Base-by-base conservation (phyloP, 1,140 invertebrate species). In the Aphaenogaster ashmeadi region DNA sequence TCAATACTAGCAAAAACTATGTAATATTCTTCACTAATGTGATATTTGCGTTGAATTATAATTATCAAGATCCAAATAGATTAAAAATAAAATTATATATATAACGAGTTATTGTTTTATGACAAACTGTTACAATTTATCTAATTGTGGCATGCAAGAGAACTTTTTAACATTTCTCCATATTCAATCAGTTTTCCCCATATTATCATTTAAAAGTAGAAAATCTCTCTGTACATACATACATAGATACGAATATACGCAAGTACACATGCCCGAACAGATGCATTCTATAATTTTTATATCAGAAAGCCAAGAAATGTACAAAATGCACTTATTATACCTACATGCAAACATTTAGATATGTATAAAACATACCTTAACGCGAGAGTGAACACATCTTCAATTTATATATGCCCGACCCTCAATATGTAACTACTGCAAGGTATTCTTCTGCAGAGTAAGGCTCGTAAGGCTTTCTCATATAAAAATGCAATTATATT, bases 231-330 rank as follows among this genome's bases (percentile, higher is more conserved):
- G 47, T 85, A 85, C 74, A 91, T 91, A 91, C 87, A 91, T 89
- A 90, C 87, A 90, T 90, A 90, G 79, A 87, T 88, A 89, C 89
- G 89, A 41, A 81, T 56, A 80, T 87, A 84, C 15, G 56, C 41
- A 81, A 18, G 36, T 87, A 79, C 47, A 69, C 27, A 21, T 67
- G 69, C 50, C 41, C 41, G 27, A 67, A 44, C 15, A 38, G 52
- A 91, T 91, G 85, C 66, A 85, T 81, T 89, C 71, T 75, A 86
- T 88, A 89, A 87, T 91, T 89, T 88, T 91, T 91, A 91, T 84
- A 91, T 89, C 47, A 91, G 88, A 89, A 91, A 91, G 88, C 90
- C 89, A 66, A 79, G 60, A 87, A 87, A 84, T 91, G 75, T 89
- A 91, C 75, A 87, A 81, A 91, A 41, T 86, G 77, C 84, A 80